Conservation (phyloP, 2,113 vertebrate species). For the Siniperca knerii region DNA sequence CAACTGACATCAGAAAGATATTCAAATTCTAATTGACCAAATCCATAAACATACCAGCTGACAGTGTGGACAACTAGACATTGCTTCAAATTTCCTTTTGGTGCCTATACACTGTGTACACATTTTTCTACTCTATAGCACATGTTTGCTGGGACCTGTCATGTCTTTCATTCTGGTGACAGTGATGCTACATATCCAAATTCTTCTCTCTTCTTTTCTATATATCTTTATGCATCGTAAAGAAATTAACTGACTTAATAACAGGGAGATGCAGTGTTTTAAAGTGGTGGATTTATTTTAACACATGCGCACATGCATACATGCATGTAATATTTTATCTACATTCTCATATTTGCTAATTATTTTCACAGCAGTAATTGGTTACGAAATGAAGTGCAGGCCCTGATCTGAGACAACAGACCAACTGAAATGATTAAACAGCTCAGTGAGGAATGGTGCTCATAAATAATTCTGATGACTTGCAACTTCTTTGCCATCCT, state of each 20-base stretch:
- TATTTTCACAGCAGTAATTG: neutral
- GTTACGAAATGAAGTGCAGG: neutral
- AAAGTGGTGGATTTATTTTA: neutral
- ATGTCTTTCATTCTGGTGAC: neutral
- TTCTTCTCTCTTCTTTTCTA: neutral
- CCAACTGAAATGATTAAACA: slow-evolving; percentile 22
- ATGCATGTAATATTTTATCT: neutral
- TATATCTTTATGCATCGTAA: neutral
- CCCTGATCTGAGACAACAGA: slow-evolving; percentile 13
- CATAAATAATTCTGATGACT: slow-evolving; percentile 53
- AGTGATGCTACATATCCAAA: neutral
- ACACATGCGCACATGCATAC: neutral
- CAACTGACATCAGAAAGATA: neutral
- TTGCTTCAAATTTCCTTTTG: neutral
- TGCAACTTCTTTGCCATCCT: slow-evolving; percentile 17
- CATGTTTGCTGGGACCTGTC: neutral
- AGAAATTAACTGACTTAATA: neutral
- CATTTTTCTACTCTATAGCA: neutral
- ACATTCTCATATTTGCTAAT: neutral
- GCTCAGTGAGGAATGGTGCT: slow-evolving; percentile 12
- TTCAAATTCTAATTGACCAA: neutral
- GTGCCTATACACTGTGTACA: neutral
- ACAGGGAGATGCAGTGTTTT: neutral
- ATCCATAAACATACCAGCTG: neutral
- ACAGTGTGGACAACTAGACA: neutral